Percentiles rank a stretch among this genome's conserved stretches.
Evolutionary conservation across 2,113 vertebrate genomes (phyloP).

Genomic region (Oryctolagus cuniculus): DNA sequence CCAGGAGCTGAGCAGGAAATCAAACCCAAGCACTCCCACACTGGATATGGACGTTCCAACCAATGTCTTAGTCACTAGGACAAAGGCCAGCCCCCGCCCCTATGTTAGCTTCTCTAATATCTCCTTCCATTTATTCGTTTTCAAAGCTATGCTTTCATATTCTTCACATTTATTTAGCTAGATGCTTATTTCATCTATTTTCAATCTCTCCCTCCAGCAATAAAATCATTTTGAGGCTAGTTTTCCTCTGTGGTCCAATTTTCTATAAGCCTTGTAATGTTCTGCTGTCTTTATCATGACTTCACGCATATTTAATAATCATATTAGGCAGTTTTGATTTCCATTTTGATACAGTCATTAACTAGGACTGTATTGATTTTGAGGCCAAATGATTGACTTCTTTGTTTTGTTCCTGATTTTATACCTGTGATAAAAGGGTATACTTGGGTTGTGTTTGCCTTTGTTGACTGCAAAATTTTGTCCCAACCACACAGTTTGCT

Average conservation of each 20-base stretch:
- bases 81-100: too few relatives aligned
- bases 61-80: too few relatives aligned
- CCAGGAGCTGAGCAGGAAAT: too few relatives aligned
- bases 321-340: neutral
- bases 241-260: slow-evolving; percentile 2
- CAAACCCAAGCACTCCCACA: too few relatives aligned
- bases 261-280: neutral
- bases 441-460: neutral
- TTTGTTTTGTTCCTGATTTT: neutral
- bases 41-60: too few relatives aligned
- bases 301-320: neutral
- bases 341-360: neutral
- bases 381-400: neutral
- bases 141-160: neutral
- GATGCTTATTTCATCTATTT: neutral
- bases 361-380: neutral
- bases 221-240: neutral
- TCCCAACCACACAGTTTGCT: neutral
- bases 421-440: neutral
- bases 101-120: neutral
- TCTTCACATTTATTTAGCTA: neutral
- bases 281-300: neutral
- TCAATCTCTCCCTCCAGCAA: neutral
- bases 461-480: neutral
- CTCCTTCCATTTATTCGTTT: neutral